Base-by-base conservation (phyloP, 2,113 vertebrate species). In the Paraplagusia blochii region DNA sequence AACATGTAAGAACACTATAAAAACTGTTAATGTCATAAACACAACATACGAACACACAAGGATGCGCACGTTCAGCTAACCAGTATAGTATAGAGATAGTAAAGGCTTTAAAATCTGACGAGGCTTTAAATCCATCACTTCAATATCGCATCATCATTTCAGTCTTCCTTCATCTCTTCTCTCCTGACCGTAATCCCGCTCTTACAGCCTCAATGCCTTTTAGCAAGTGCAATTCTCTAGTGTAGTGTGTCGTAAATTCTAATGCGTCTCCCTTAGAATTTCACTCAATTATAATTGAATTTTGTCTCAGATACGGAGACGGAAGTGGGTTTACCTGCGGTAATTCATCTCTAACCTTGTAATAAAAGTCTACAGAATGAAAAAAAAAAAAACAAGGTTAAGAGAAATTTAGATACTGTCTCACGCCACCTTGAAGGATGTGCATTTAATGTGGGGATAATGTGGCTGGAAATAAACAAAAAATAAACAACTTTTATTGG, bases 71-170 rank as follows among this genome's bases (percentile, higher is more conserved):
- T 42, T 13, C 39, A 44, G 53, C 44, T 17, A 35, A 49, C 57
- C 19, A 17, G 44, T 34, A 15, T 14, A n/a, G 47, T 50, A 7
- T 15, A 58, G 55, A 5, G 8, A 12, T 18, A 48, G 19, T 50
- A 18, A 63, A 53, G 44, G 19, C 63, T 74, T 52, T 58, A n/a
- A 63, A 49, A 53, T 38, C 44, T 60, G 33, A 52, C 47, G 45
- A 46, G 44, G 42, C 66, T 12, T 71, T 57, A 68, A 77, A 70
- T 61, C 48, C 58, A 45, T 60, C 44, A 11, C 66, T 58, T 72
- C 12, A 62, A 17, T 58, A 72, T 60, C 58, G 65, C 15, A 40
- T n/a, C 58, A 66, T 74, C 19, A 74, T 64, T 80, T 60, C 11
- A 44, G 22, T 29, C n/a, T 67, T 69, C 38, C 16, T 70, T 19